Conservation (phyloP, 2,113 vertebrate species). For the Ctenodactylus gundi region DNA sequence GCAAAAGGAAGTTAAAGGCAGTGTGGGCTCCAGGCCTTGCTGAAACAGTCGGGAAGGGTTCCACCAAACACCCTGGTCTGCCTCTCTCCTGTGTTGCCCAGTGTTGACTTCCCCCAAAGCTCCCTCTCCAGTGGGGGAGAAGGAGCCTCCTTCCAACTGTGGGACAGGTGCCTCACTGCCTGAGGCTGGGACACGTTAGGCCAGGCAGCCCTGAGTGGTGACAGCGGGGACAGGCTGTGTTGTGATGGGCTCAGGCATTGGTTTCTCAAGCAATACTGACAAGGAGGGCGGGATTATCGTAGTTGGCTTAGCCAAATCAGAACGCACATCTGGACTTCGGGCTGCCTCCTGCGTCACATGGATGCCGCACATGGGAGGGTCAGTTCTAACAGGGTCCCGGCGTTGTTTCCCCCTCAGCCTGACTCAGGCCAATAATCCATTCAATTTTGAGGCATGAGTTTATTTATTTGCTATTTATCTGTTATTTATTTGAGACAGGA, state of each 20-base stretch:
- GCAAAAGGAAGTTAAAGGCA: not conserved
- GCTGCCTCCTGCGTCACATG: not conserved
- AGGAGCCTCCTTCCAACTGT: not conserved
- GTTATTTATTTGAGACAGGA: too few species aligned
- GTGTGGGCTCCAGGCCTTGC: not conserved
- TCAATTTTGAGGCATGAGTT: not conserved
- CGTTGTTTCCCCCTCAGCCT: not conserved
- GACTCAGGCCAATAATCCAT: not conserved
- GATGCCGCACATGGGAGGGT: not conserved
- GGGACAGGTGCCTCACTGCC: not conserved
- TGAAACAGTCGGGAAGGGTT: not conserved
- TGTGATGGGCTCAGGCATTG: not conserved
- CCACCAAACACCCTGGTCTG: not conserved
- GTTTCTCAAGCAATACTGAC: not conserved
- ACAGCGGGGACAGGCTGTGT: not conserved
- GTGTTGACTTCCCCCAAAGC: not conserved
- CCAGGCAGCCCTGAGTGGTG: not conserved
- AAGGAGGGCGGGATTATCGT: not conserved
- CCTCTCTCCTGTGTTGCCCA: not conserved
- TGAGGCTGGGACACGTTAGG: not conserved
- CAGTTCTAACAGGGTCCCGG: not conserved
- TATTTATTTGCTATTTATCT: too few species aligned
- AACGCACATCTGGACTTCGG: not conserved
- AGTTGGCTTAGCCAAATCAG: not conserved
- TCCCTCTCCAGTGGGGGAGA: not conserved